Base-by-base conservation (phyloP, 1,140 invertebrate genomes). In the Zaprionus tsacasi region DNA sequence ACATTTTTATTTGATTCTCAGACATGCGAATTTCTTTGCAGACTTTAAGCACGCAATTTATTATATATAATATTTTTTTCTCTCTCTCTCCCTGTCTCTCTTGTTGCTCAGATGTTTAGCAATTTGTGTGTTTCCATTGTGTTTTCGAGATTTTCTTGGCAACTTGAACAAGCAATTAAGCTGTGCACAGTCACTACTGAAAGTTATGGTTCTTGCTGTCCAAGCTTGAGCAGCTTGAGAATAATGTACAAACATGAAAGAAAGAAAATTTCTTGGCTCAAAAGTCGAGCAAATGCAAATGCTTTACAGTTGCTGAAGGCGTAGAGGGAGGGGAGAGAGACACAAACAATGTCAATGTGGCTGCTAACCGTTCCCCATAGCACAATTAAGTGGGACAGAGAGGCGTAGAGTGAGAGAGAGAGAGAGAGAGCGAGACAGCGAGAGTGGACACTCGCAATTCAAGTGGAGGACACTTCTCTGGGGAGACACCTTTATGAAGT, bases 201-300 rank as follows among this genome's bases (percentile, higher is more conserved):
- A 70, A 70, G 52, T 70, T 74, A 40, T 54, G 13, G 40, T n/a
- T 13, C 30, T 59, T 60, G 58, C n/a, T 21, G 38, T 33, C 59
- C 52, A 55, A 21, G 45, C 68, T 21, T 21, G 55, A 68, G 38
- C 64, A 68, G 43, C 45, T 59, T 71, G 36, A 55, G 55, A 71
- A 76, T 65, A 66, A 66, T 59, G 60, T 33, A 48, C 27, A 50
- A 74, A 61, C 33, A 64, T 70, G 45, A 58, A 64, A 60, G 30
- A 58, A 64, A 54, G 67, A 35, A 69, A 75, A 64, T 64, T 70
- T 75, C 67, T 75, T 70, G 72, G 45, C 72, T 71, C 60, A 66
- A 76, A 76, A 76, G 73, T 76, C 73, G 58, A 70, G 67, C 59
- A 75, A 75, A 64, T 75, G 59, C 59, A 70, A 70, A 70, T 75